Evolutionary conservation across 2,113 vertebrate species (phyloP), one percentile per base, ranked within the genome.

Genomic region (Silurus glanis): DNA sequence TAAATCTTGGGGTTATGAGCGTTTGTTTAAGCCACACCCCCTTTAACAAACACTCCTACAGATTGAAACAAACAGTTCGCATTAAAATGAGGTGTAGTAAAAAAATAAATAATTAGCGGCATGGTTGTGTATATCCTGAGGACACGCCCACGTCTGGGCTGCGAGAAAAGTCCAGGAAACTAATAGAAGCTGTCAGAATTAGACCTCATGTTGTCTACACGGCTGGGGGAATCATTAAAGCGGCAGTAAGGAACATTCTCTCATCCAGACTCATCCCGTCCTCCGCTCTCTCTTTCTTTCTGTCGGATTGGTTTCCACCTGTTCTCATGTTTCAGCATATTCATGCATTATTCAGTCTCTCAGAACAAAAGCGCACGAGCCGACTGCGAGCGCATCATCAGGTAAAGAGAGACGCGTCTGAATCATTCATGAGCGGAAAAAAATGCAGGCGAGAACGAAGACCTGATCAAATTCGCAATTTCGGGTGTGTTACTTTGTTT

Each of bases 341-440:
- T 81, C 90, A 94, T 95, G 80, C 90, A 95, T 95, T 94, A 95
- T 95, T 95, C 88, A 95, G 88, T 87, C 49, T 85, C 76, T 79
- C 89, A 83, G 69, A 90, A 95, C 93, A 95, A 95, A 88, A 90
- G 92, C 88, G 83, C 89, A 89, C 89, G 87, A 89, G 88, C 89
- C 49, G 89, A 87, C 91, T 89, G 56, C 89, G 85, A 93, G 93
- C 91, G 93, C 93, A 93, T 92, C 87, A 87, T 58, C 62, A 92
- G 92, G 92, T 91, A 90, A 89, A 93, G 37, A 93, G 92, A 91
- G 91, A 91, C 8, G 83, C 3, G 80, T 82, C 84, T 93, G 94
- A 95, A 95, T 95, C 94, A 95, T 95, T 95, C 91, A 95, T 93
- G 93, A 92, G 80, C 89, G 92, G 93, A 92, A 88, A 91, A 91